Evolutionary conservation across 2,113 vertebrate species (phyloP).

Genomic region (Fulica atra): DNA sequence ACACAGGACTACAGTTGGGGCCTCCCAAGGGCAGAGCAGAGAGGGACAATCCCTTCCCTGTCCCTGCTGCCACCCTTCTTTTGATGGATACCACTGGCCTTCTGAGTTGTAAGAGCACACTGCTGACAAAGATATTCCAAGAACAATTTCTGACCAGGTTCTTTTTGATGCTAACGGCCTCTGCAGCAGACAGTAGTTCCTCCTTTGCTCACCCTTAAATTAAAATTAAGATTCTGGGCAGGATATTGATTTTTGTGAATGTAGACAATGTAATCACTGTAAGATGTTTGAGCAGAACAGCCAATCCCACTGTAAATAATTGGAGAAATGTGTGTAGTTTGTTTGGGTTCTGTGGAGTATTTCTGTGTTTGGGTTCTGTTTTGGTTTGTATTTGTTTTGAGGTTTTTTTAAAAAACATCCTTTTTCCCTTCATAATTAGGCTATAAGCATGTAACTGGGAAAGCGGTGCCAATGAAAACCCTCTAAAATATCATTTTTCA

Average conservation of each 20-base stretch:
- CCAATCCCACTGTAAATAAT: not conserved
- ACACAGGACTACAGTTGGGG: too few species aligned
- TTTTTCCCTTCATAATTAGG: slow-evolving; percentile 3
- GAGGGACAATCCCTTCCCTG: too few species aligned
- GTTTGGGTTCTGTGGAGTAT: slow-evolving; percentile 23
- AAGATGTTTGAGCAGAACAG: not conserved
- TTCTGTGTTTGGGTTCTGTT: slow-evolving; percentile 11
- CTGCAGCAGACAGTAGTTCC: not conserved
- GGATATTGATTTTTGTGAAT: not conserved
- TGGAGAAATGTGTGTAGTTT: not conserved
- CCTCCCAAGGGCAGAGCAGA: too few species aligned
- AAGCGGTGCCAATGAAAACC: slow-evolving; percentile 42
- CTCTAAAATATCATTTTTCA: slow-evolving; percentile 30
- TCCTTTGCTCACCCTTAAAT: not conserved
- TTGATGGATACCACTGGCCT: too few species aligned
- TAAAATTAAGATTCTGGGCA: not conserved
- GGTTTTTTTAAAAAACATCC: not conserved
- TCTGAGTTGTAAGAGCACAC: too few species aligned
- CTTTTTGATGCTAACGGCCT: not conserved
- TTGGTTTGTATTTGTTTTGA: not conserved
- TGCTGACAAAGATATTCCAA: not conserved
- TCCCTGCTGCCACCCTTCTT: too few species aligned
- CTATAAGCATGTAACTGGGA: slow-evolving; percentile 12
- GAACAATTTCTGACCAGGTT: not conserved
- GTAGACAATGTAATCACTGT: not conserved